These are phyloP conservation scores for Drosophila sulfurigaster DNA, from an alignment of 1,140 invertebrate species.

Conservation along the genomic window DNA sequence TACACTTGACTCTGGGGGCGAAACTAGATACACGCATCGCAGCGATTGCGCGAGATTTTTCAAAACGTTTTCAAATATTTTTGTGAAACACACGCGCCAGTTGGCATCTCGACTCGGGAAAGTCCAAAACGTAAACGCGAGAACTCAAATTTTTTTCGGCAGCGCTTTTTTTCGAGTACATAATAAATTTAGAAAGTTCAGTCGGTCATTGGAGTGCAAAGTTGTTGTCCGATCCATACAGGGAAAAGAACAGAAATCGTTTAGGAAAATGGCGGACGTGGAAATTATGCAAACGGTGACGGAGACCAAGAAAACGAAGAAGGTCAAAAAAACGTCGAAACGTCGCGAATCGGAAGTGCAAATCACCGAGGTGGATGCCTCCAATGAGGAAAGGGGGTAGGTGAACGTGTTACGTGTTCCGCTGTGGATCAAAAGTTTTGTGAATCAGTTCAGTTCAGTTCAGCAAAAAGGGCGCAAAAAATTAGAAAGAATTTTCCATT, in stretches of 20 bases:
- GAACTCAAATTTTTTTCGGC: conserved; percentile 15
- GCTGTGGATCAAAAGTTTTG: conserved; percentile 63
- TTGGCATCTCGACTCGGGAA: conserved; percentile 82
- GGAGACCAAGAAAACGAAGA: conserved; percentile 93
- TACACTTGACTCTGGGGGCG: conserved; percentile 74
- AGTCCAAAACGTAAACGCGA: conserved; percentile 48
- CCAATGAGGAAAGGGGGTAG: conserved; percentile 91
- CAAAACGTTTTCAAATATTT: conserved; percentile 70
- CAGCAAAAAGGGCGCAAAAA: conserved; percentile 6
- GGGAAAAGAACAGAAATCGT: neutral
- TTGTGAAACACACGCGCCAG: conserved; percentile 72
- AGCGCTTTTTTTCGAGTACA: conserved; percentile 25
- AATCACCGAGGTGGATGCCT: conserved; percentile 92
- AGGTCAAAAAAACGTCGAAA: conserved; percentile 94
- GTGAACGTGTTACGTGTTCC: conserved; percentile 86
- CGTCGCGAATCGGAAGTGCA: conserved; percentile 92
- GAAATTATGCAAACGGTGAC: conserved; percentile 93
- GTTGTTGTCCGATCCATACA: conserved; percentile 12
- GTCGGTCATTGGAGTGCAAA: conserved; percentile 77
- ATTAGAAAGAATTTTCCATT: neutral
- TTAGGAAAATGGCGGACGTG: conserved; percentile 91
- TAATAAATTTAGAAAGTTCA: conserved; percentile 77
- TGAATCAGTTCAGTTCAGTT: conserved; percentile 58
- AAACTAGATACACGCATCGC: conserved; percentile 74
- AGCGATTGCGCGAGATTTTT: conserved; percentile 37